Evolutionary conservation across 2,888 invertebrate genomes (phyloP), one percentile per base, ranked within the genome.

Genomic region (Eremobia ochroleuca): DNA sequence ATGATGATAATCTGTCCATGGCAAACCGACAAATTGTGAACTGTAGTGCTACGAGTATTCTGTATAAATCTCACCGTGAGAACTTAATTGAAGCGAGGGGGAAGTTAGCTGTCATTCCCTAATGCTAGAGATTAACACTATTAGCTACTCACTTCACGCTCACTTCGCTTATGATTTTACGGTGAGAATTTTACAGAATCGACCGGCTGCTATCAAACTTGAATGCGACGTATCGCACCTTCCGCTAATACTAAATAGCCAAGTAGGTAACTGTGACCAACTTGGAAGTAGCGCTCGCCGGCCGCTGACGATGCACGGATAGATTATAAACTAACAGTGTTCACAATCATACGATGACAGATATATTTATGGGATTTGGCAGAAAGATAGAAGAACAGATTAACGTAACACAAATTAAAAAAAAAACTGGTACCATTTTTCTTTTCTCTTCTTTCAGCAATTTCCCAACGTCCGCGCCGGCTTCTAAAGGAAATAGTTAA

Each of bases 401-500:
- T 46, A 62, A 55, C n/a, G 31, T 49, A 18, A 71, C 4, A 62
- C 21, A 37, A 72, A 72, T 21, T 25, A 31, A 6, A 15, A 15
- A 25, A 55, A 71, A 34, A n/a, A 34, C 21, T 4, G 49, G 18
- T 25, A 34, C 15, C 18, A 5, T 6, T 25, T 67, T 25, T n/a
- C 11, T 61, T 66, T 64, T 40, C 40, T 79, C 65, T 65, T 65
- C 49, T 21, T 68, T 40, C 40, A 43, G 34, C 34, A 21, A 43
- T 65, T 64, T 58, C 28, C 64, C 28, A 40, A 49, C 67, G 67
- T 58, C 68, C 49, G 55, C 49, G 34, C 4, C 25, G 46, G 46
- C 31, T 79, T 62, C 31, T 68, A 81, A 81, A 64, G 67, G 64
- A 65, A 79, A 67, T 66, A 67, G 49, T 81, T 52, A 71, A 72